Conservation (phyloP, 2,888 invertebrate genomes). For the Xestia xanthographa region DNA sequence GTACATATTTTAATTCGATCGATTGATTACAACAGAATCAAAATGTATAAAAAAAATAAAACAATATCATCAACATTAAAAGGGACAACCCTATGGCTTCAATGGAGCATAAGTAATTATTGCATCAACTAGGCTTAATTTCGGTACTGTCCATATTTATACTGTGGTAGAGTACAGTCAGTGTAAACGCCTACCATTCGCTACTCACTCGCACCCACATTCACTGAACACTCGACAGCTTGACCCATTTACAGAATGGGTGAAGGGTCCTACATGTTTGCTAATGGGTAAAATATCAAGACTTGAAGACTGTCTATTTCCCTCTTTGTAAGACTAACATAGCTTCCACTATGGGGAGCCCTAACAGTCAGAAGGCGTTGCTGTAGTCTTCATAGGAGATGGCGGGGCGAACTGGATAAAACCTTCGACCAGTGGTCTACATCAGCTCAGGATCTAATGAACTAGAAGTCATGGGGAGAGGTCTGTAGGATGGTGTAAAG, state of each 20-base stretch:
- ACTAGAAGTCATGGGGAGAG: no score
- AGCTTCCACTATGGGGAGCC: neutral
- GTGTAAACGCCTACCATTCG: constrained; percentile 1
- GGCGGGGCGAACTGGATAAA: neutral
- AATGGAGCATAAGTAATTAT: no score
- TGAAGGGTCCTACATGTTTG: constrained; percentile 9
- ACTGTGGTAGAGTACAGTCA: neutral
- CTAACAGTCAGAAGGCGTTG: neutral
- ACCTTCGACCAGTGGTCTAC: no score
- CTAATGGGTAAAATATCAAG: constrained; percentile 10
- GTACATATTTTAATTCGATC: no score
- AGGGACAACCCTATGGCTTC: no score
- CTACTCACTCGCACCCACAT: constrained; percentile 39
- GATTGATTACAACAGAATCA: no score
- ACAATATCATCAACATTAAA: no score
- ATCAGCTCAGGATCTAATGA: no score
- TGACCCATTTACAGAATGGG: constrained; percentile 46
- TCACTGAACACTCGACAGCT: constrained; percentile 31
- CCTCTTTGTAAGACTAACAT: neutral
- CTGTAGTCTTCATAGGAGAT: neutral
- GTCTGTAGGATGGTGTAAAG: no score
- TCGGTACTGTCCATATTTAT: no score
- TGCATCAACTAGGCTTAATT: no score
- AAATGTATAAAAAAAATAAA: no score
- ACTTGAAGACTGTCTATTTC: neutral